Conservation (phyloP, 2,888 invertebrate species). For the Torymus aiolomorphi region DNA sequence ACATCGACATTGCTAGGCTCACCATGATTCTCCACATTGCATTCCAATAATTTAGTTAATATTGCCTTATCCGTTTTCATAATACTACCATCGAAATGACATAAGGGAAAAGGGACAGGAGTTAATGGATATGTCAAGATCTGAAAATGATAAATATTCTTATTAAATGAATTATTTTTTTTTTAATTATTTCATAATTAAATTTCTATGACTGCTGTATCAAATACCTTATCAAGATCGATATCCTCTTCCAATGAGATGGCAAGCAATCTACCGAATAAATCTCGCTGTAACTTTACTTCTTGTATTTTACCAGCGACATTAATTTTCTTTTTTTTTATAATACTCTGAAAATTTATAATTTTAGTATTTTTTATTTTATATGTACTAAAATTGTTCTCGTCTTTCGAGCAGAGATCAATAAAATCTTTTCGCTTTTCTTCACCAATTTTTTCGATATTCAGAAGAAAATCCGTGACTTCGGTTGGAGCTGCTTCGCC, state of each 20-base stretch:
- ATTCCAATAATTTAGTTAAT: neutral
- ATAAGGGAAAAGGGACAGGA: slow-evolving; percentile 9
- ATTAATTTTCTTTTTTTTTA: slow-evolving; percentile 55
- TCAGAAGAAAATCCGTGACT: slow-evolving; percentile 1
- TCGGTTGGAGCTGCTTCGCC: neutral
- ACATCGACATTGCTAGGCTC: neutral
- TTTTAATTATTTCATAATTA: no score
- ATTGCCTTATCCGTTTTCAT: neutral
- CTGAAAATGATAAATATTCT: slow-evolving; percentile 11
- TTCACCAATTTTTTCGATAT: neutral
- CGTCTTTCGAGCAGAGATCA: neutral
- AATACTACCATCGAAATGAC: slow-evolving; percentile 13
- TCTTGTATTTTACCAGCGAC: slow-evolving; percentile 62
- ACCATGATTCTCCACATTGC: neutral
- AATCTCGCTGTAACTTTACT: slow-evolving; percentile 63
- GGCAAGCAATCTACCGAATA: slow-evolving; percentile 65
- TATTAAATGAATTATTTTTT: neutral
- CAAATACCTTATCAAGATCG: slow-evolving; percentile 56
- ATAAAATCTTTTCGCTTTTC: neutral
- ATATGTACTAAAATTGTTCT: slow-evolving; percentile 56
- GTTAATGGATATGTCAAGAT: slow-evolving; percentile 16
- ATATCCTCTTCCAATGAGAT: slow-evolving; percentile 58
- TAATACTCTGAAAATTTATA: slow-evolving; percentile 41
- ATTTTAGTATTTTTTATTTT: slow-evolving; percentile 62
- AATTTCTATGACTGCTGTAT: neutral